Evolutionary conservation across 1,140 invertebrate genomes (phyloP).

Genomic region (Hypothenemus hampei): DNA sequence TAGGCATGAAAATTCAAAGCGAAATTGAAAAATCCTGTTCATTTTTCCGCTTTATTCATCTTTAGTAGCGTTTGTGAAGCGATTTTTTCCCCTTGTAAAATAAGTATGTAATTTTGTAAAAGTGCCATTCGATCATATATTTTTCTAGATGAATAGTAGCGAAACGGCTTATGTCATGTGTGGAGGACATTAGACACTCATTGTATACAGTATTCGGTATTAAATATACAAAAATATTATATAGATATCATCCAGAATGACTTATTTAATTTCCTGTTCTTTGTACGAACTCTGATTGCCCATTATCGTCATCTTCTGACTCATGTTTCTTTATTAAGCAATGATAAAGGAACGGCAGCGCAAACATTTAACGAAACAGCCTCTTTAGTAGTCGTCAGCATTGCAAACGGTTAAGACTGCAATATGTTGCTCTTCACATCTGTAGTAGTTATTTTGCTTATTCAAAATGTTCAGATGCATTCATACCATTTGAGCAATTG

Average conservation of each 20-base stretch:
- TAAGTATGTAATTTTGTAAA: slow-evolving; percentile 40
- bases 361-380: too few relatives aligned
- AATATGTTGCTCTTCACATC: too few relatives aligned
- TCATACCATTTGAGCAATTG: slow-evolving; percentile 71
- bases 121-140: slow-evolving; percentile 46
- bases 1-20: too few relatives aligned
- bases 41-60: neutral
- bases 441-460: slow-evolving; percentile 4
- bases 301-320: too few relatives aligned
- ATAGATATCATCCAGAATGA: too few relatives aligned
- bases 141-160: slow-evolving; percentile 45
- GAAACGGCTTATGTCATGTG: slow-evolving; percentile 46
- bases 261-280: too few relatives aligned
- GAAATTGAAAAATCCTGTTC: too few relatives aligned
- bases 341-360: too few relatives aligned
- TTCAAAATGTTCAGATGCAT: slow-evolving; percentile 45
- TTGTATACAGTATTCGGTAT: slow-evolving; percentile 46
- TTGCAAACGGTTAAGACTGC: too few relatives aligned
- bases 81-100: slow-evolving; percentile 29
- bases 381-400: too few relatives aligned
- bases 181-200: slow-evolving; percentile 46
- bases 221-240: slow-evolving; percentile 45
- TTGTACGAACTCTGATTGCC: too few relatives aligned
- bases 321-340: too few relatives aligned
- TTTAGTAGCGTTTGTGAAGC: neutral